Base-by-base conservation (phyloP, 1,140 invertebrate genomes). In the Drosophila kikkawai region DNA sequence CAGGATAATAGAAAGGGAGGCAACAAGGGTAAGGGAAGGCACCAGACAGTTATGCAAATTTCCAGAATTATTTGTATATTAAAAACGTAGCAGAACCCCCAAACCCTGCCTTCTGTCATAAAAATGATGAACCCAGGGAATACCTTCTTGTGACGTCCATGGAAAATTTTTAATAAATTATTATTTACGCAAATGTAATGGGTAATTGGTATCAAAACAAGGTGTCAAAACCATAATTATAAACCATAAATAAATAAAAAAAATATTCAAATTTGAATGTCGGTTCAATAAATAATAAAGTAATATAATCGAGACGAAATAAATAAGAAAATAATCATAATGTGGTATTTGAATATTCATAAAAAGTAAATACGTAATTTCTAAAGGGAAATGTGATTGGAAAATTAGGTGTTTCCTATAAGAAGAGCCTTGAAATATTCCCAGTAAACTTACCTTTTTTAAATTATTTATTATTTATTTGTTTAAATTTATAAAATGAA, bases 21-120 rank as follows among this genome's bases (percentile, higher is more conserved):
- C 17, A 26, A 36, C n/a, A 13, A 47, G 29, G 45, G 44, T 6
- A 7, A 42, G 9, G 44, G 12, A 11, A 60, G 9, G 37, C 9
- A n/a, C 64, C 84, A 80, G 85, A 90, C 85, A 90, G 85, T 75
- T 90, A 90, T 90, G 85, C 85, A 90, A 90, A 90, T 90, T 90
- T 90, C 56, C 70, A 68, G 77, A 75, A 57, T 85, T 84, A 80
- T 77, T 82, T 82, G 78, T 85, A 69, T 79, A 75, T 81, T 73
- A 75, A 77, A 79, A 47, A 19, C 51, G 58, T 51, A 55, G 65
- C 79, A 75, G 34, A 58, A 41, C 65, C 44, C 44, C 34, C 37
- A 12, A 29, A 22, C 51, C 34, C 6, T 22, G 1, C 51, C 51
- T 22, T 39, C 19, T 15, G 19, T 22, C 69, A 42, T 39, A 34